Base-by-base conservation (phyloP, 2,888 invertebrate genomes). In the Tupiocoris notatus region DNA sequence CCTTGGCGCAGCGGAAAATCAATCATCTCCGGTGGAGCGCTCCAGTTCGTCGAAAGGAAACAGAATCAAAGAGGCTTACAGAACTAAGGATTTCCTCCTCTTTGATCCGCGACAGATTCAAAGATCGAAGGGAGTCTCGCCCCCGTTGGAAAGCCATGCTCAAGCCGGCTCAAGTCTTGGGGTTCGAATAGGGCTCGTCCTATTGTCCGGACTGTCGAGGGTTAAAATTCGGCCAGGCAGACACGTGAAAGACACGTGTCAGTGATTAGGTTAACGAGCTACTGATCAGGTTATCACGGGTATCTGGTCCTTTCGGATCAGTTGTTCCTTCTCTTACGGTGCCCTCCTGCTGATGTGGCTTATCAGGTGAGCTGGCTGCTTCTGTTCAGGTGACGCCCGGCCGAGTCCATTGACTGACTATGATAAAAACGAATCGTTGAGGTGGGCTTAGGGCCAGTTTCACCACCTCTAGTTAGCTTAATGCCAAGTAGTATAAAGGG, bases 281-380 rank as follows among this genome's bases (percentile, higher is more conserved):
- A 75, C 75, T 75, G 75, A 75, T 75, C 75, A 75, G 75, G 75
- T 75, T 75, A 75, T 75, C 75, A 75, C 75, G 75, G 57, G 75
- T 57, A 65, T 75, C 75, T 75, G 75, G 58, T 17, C 65, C 54
- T 75, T 57, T 75, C 64, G 39, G 63, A 6, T 56, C 61, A 39
- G 62, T 39, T 62, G 39, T 12, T 54, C 62, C 61, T 56, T n/a
- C n/a, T n/a, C n/a, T n/a, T n/a, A n/a, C n/a, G n/a, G n/a, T n/a
- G n/a, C n/a, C n/a, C n/a, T n/a, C n/a, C n/a, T n/a, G n/a, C n/a
- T n/a, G 39, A 16, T n/a, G 20, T 12, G 73, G 73, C 39, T 73
- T 73, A 73, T 73, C 73, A 73, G 73, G 73, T 73, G 73, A n/a
- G n/a, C n/a, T 70, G 59, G 59, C 25, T 54, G 22, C 39, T 23